phyloP scores from a whole-genome alignment of 2,888 invertebrate species.

The Archips xylosteana region DNA sequence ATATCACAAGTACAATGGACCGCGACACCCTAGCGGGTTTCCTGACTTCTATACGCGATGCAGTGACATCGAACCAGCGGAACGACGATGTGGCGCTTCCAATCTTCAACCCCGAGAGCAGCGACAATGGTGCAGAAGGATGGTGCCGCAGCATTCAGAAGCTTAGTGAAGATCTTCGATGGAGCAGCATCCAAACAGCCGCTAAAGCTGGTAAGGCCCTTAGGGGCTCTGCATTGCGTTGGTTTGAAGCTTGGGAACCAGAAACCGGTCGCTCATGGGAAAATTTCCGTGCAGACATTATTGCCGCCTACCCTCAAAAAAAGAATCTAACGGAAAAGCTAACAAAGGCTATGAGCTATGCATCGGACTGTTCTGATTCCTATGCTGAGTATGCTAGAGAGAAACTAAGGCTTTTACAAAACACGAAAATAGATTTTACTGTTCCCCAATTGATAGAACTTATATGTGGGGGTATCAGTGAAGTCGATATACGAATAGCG shows the following conservation, averaged over 20 bases:
- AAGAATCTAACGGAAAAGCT: constrained; percentile 39
- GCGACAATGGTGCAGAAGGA: too few species aligned
- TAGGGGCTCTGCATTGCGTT: too few species aligned
- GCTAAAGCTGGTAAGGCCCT: too few species aligned
- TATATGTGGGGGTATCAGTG: constrained; percentile 42
- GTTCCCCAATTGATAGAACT: constrained; percentile 43
- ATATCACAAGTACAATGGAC: too few species aligned
- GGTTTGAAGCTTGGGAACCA: constrained; percentile 45
- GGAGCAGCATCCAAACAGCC: too few species aligned
- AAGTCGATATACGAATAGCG: background rate
- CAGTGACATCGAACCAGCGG: too few species aligned
- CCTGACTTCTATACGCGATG: too few species aligned
- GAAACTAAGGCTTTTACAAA: constrained; percentile 41
- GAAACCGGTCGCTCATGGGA: constrained; percentile 43
- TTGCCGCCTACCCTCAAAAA: constrained; percentile 36
- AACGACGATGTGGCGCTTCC: too few species aligned
- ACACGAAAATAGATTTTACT: constrained; percentile 42
- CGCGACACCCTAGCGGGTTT: too few species aligned
- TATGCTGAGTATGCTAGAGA: constrained; percentile 45
- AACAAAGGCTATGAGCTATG: constrained; percentile 41
- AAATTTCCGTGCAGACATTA: constrained; percentile 21
- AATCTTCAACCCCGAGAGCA: too few species aligned
- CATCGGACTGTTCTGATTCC: constrained; percentile 42
- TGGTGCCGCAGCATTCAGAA: too few species aligned
- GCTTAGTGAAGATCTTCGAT: too few species aligned